Conservation (phyloP, 2,797 vertebrate genomes). For the Chelidonichthys spinosus region DNA sequence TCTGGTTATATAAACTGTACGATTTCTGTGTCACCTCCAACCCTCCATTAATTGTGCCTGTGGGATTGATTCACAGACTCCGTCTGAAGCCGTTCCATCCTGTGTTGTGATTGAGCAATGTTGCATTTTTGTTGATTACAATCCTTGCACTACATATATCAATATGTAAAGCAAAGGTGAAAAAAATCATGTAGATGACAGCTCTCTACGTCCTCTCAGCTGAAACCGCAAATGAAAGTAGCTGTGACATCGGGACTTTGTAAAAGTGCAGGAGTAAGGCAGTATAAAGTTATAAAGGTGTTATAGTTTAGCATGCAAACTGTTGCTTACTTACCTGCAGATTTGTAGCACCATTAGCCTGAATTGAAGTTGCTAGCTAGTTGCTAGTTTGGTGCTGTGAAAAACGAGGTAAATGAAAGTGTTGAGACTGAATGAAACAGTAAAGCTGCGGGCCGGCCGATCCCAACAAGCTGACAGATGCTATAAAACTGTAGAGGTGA, state of each 20-base stretch:
- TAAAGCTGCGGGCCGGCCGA: neutral
- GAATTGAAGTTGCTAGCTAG: neutral
- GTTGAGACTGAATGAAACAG: too few relatives aligned
- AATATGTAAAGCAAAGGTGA: neutral
- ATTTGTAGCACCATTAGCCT: neutral
- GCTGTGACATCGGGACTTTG: neutral
- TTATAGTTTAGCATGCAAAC: neutral
- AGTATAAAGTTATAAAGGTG: neutral
- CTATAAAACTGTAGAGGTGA: neutral
- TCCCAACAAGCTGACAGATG: neutral
- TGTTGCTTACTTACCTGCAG: neutral
- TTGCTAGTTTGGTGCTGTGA: neutral
- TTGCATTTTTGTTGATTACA: neutral
- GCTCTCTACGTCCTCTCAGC: neutral
- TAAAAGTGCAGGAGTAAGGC: neutral
- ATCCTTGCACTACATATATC: conserved; percentile 12
- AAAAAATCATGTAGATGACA: neutral
- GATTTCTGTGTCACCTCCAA: conserved; percentile 26
- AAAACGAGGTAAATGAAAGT: neutral
- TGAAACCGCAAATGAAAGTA: neutral
- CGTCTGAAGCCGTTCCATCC: conserved; percentile 28
- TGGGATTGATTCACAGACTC: conserved; percentile 25
- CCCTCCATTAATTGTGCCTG: conserved; percentile 7
- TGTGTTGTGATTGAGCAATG: conserved; percentile 10
- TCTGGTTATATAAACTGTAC: conserved; percentile 55